Evolutionary conservation across 2,113 vertebrate species (phyloP).

Genomic region (Amphiprion percula): DNA sequence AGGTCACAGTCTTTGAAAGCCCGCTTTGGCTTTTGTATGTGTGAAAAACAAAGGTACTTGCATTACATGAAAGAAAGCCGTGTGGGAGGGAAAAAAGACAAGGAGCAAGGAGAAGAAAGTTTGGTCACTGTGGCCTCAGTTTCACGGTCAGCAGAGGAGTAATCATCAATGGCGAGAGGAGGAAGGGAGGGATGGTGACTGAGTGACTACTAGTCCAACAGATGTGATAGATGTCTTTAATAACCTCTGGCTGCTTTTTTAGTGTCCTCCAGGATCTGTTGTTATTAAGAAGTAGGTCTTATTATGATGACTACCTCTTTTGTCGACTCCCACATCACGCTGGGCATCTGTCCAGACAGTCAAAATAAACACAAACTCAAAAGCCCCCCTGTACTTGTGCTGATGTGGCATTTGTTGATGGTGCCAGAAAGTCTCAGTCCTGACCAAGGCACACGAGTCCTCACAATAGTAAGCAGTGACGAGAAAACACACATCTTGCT

Average conservation of each 20-base stretch:
- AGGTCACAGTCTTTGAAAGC: conserved; percentile 49
- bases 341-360: conserved; percentile 82
- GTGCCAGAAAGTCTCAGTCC: conserved; percentile 61
- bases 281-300: conserved; percentile 80
- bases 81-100: conserved; percentile 33
- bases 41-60: conserved; percentile 84
- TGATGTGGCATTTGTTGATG: conserved; percentile 75
- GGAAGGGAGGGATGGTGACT: conserved; percentile 43
- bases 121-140: conserved; percentile 40
- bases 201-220: conserved; percentile 60
- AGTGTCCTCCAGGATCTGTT: conserved; percentile 74
- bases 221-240: conserved; percentile 84
- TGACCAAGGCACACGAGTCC: conserved; percentile 33
- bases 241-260: conserved; percentile 77
- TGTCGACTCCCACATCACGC: conserved; percentile 87
- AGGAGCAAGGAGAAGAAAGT: conserved; percentile 30
- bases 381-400: conserved; percentile 47
- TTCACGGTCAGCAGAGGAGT: conserved; percentile 71
- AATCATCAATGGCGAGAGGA: conserved; percentile 45
- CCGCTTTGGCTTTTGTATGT: conserved; percentile 32
- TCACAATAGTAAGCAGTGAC: conserved; percentile 38
- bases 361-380: conserved; percentile 71
- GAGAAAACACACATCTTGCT: conserved; percentile 30
- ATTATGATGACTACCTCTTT: conserved; percentile 88
- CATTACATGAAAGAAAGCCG: conserved; percentile 49